Evolutionary conservation across 2,888 invertebrate species (phyloP).

Genomic region (Penaeus monodon): DNA sequence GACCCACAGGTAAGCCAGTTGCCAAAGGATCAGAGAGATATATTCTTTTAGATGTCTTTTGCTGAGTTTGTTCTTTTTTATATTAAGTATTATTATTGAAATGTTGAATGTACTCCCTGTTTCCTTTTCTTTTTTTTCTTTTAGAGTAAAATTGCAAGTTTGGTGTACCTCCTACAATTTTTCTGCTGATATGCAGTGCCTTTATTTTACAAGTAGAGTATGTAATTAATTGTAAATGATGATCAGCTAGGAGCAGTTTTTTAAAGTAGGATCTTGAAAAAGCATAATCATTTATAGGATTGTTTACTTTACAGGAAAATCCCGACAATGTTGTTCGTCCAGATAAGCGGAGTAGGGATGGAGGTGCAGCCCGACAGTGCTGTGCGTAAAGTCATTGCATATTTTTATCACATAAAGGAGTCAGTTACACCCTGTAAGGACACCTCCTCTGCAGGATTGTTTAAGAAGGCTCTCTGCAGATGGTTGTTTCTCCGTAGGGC

Average conservation of each 20-base stretch:
- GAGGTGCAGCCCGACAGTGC: slow-evolving; percentile 54
- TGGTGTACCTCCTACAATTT: too few species aligned
- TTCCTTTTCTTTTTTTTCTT: too few species aligned
- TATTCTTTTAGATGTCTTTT: not conserved
- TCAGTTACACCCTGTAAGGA: slow-evolving; percentile 26
- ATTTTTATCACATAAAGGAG: slow-evolving; percentile 19
- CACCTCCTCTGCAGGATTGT: slow-evolving; percentile 20
- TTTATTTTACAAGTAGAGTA: too few species aligned
- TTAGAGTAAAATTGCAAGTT: too few species aligned
- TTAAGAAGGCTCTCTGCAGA: slow-evolving; percentile 21
- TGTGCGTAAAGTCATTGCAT: slow-evolving; percentile 45
- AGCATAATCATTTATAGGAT: too few species aligned
- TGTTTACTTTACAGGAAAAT: slow-evolving; percentile 35
- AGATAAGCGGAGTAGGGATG: slow-evolving; percentile 29
- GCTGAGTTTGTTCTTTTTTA: too few species aligned
- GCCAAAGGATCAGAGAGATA: not conserved
- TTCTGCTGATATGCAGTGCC: too few species aligned
- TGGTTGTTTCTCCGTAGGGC: slow-evolving; percentile 21
- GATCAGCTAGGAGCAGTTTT: too few species aligned
- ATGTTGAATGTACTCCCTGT: too few species aligned
- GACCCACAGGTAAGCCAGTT: slow-evolving; percentile 73
- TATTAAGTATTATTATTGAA: too few species aligned
- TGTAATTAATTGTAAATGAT: too few species aligned
- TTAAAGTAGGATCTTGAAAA: too few species aligned
- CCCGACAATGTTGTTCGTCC: slow-evolving; percentile 53